phyloP scores from a whole-genome alignment of 35 echinoderm and acorn worm species.

The Stichopus chloronotus region DNA sequence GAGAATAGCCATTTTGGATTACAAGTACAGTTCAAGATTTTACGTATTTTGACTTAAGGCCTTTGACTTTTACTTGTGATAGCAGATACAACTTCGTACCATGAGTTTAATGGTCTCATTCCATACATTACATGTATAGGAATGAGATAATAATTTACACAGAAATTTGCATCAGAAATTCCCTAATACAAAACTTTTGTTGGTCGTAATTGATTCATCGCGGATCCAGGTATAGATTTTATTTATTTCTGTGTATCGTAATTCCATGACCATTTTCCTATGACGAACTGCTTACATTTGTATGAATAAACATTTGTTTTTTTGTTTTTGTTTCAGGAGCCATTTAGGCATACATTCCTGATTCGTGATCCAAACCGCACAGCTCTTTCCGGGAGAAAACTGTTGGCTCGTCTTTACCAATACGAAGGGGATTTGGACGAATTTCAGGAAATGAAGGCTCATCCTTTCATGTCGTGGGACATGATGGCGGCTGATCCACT shows the following conservation, averaged over 20 bases:
- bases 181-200: background rate
- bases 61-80: too few species aligned
- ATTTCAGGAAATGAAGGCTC: background rate
- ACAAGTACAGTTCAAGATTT: too few species aligned
- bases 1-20: too few species aligned
- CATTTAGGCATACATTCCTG: conserved; percentile 23
- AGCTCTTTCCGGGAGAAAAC: background rate
- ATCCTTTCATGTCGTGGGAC: conserved; percentile 33
- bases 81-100: too few species aligned
- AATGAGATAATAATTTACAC: background rate
- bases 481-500: conserved; percentile 24
- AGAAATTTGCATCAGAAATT: background rate
- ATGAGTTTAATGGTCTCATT: background rate
- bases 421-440: conserved; percentile 9
- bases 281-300: too few species aligned
- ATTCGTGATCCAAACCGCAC: conserved; percentile 27
- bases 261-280: too few species aligned
- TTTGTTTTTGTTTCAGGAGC: background rate
- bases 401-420: conserved; percentile 4
- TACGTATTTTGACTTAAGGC: too few species aligned
- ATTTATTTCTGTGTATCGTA: too few species aligned
- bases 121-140: background rate
- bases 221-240: too few species aligned
- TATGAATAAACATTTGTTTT: background rate
- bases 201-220: too few species aligned